phyloP scores from a whole-genome alignment of 2,797 vertebrate species.

The Enteromius fasciolatus region DNA sequence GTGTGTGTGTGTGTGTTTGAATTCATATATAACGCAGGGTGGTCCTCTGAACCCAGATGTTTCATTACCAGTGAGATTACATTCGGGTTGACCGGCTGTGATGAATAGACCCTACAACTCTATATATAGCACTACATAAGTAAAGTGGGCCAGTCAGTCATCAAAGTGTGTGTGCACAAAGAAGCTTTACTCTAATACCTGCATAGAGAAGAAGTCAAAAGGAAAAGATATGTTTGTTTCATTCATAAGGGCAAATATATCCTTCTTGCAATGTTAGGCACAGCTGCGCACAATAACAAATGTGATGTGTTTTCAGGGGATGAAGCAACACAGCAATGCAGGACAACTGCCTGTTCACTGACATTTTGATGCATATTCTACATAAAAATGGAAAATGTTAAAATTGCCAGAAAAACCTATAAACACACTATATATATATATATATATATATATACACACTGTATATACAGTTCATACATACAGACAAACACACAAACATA shows the following conservation, averaged over 20 bases:
- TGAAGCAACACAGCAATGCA: conserved; percentile 6
- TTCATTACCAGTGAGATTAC: conserved; percentile 61
- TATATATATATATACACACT: too few species aligned
- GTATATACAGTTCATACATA: not conserved
- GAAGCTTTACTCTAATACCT: conserved; percentile 9
- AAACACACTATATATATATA: too few species aligned
- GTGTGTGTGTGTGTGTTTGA: conserved; percentile 46
- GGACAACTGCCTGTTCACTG: conserved; percentile 1
- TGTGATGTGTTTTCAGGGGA: not conserved
- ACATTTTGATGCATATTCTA: not conserved
- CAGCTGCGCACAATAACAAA: not conserved
- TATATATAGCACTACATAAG: conserved; percentile 54
- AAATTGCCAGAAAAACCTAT: not conserved
- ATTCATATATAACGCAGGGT: conserved; percentile 34
- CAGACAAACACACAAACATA: too few species aligned
- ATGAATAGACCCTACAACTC: conserved; percentile 54
- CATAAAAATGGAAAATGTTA: not conserved
- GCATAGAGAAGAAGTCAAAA: not conserved
- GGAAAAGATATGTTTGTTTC: conserved; percentile 19
- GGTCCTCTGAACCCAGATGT: conserved; percentile 57
- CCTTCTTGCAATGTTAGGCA: conserved; percentile 11
- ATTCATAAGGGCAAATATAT: conserved; percentile 5
- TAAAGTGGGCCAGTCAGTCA: conserved; percentile 51
- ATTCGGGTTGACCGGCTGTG: conserved; percentile 50
- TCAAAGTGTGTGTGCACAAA: not conserved